phyloP scores from a whole-genome alignment of 2,113 vertebrate genomes.

The Morone saxatilis region DNA sequence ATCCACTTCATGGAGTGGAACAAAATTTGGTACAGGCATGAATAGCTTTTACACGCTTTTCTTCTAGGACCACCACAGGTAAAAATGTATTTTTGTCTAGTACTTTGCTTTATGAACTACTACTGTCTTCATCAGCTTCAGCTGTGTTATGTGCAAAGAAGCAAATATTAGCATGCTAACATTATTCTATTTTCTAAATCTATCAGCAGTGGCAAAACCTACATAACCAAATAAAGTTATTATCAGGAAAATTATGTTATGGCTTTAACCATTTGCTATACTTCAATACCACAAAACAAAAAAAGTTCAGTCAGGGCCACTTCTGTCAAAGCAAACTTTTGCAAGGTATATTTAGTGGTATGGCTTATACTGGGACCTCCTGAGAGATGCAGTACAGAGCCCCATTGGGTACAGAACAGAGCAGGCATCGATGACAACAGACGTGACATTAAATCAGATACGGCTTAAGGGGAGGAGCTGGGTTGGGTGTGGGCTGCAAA shows the following conservation, averaged over 20 bases:
- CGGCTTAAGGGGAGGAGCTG: no score
- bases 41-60: neutral
- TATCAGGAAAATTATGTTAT: no score
- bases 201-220: neutral
- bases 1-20: neutral
- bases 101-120: no score
- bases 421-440: no score
- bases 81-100: neutral
- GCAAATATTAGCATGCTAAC: neutral
- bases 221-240: neutral
- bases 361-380: no score
- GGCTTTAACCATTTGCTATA: neutral
- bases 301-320: no score
- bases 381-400: no score
- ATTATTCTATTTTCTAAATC: neutral
- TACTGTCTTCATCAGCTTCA: neutral
- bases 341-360: no score
- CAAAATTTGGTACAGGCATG: neutral
- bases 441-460: no score
- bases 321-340: no score
- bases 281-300: neutral
- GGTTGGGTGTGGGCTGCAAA: no score
- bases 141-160: neutral
- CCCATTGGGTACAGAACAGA: no score
- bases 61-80: neutral